A percentile compares a stretch with the other conserved stretches of the same genome.
Conservation (phyloP, 2,797 vertebrate genomes). For the Bovichtus variegatus region DNA sequence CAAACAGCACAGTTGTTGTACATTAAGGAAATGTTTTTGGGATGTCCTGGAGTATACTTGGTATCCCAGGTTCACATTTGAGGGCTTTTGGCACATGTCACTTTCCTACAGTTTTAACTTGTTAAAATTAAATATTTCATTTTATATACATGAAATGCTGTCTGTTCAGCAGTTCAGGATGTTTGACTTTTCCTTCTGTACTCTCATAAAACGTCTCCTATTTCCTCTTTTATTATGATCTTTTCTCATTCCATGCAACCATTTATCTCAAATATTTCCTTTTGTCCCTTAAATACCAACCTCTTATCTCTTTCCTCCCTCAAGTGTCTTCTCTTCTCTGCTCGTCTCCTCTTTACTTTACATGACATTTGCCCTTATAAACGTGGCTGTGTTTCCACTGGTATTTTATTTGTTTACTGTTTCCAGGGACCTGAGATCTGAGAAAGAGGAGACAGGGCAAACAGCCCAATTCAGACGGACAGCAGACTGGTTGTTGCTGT, state of each 20-base stretch:
- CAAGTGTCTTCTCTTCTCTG: constrained; percentile 26
- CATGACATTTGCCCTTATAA: constrained; percentile 65
- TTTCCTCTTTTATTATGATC: constrained; percentile 35
- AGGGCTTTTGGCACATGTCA: background rate
- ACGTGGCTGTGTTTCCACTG: constrained; percentile 65
- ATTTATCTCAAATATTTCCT: constrained; percentile 55
- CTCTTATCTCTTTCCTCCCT: constrained; percentile 57
- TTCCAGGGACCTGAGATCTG: constrained; percentile 60
- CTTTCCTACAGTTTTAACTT: background rate
- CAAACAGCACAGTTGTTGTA: constrained; percentile 7
- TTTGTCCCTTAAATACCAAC: constrained; percentile 34
- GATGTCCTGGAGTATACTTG: background rate
- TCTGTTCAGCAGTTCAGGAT: constrained; percentile 20
- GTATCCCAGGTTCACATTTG: background rate
- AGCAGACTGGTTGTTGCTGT: constrained; percentile 1
- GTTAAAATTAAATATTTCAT: constrained; percentile 3
- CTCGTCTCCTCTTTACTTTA: constrained; percentile 55
- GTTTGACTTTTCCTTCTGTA: constrained; percentile 22
- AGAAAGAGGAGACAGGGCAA: constrained; percentile 37
- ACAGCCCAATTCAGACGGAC: constrained; percentile 19
- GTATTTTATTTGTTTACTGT: constrained; percentile 74
- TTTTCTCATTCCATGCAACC: constrained; percentile 30
- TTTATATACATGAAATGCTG: background rate
- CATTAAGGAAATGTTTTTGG: background rate
- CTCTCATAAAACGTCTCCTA: constrained; percentile 20